phyloP scores from a whole-genome alignment of 2,797 vertebrate genomes.

The Chelon auratus region DNA sequence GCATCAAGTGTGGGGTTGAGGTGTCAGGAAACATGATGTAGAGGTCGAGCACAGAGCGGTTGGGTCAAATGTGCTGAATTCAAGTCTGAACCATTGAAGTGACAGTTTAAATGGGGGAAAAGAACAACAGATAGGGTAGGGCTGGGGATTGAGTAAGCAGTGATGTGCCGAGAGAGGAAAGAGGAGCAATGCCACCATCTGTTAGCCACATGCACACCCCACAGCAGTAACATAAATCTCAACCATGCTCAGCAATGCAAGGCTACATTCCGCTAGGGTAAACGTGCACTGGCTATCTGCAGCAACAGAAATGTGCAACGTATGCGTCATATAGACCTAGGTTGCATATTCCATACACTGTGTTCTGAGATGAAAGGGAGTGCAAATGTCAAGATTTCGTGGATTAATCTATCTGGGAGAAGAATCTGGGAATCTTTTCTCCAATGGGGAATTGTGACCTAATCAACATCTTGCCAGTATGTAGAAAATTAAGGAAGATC shows the following conservation, averaged over 20 bases:
- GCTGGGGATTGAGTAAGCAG: slow-evolving; percentile 47
- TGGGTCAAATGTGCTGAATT: slow-evolving; percentile 15
- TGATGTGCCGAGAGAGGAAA: slow-evolving; percentile 67
- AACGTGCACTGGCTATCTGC: slow-evolving; percentile 75
- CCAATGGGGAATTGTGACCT: slow-evolving; percentile 12
- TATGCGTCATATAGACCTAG: slow-evolving; percentile 30
- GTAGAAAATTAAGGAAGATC: slow-evolving; percentile 30
- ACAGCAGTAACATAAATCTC: slow-evolving; percentile 88
- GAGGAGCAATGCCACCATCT: slow-evolving; percentile 85
- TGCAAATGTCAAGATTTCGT: no score
- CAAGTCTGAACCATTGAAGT: slow-evolving; percentile 7
- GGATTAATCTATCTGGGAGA: not conserved
- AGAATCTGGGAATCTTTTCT: slow-evolving; percentile 7
- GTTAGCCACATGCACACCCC: slow-evolving; percentile 87
- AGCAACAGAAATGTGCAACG: slow-evolving; percentile 65
- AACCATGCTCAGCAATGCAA: slow-evolving; percentile 80
- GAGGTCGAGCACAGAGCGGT: no score
- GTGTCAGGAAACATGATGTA: slow-evolving; percentile 37
- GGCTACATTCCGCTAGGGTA: slow-evolving; percentile 82
- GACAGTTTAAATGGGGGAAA: slow-evolving; percentile 31
- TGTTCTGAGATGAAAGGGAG: not conserved
- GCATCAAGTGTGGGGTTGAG: slow-evolving; percentile 14
- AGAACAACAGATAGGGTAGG: slow-evolving; percentile 33
- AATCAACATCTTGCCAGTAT: slow-evolving; percentile 39
- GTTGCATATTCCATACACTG: slow-evolving; percentile 23